Conservation (phyloP, 1,140 invertebrate species). For the Dendroctonus ponderosae region DNA sequence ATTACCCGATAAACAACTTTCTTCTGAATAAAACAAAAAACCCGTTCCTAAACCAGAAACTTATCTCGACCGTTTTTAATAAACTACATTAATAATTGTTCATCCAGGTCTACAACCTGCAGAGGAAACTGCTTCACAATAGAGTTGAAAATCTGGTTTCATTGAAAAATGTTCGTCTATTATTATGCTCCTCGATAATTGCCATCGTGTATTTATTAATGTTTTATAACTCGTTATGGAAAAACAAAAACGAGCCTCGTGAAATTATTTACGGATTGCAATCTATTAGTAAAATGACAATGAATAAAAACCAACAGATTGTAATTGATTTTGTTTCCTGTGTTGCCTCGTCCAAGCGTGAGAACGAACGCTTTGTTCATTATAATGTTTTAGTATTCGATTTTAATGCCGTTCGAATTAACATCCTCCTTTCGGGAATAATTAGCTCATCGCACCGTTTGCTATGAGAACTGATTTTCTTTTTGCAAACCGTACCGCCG, state of each 20-base stretch:
- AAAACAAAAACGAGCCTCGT: slow-evolving; percentile 18
- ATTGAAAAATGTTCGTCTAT: slow-evolving; percentile 30
- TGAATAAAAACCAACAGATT: slow-evolving; percentile 16
- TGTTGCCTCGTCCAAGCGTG: slow-evolving; percentile 22
- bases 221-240: slow-evolving; percentile 26
- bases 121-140: slow-evolving; percentile 29
- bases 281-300: slow-evolving; percentile 32
- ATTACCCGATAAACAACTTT: slow-evolving; percentile 25
- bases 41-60: slow-evolving; percentile 30
- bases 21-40: slow-evolving; percentile 27
- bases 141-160: slow-evolving; percentile 32
- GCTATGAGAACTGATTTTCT: no score
- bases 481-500: no score
- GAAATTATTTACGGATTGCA: slow-evolving; percentile 28
- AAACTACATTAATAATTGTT: slow-evolving; percentile 32
- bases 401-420: no score
- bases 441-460: no score
- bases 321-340: slow-evolving; percentile 33
- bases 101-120: slow-evolving; percentile 26
- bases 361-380: slow-evolving; percentile 6
- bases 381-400: no score
- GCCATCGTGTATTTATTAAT: slow-evolving; percentile 21
- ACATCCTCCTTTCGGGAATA: no score
- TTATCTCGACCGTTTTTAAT: slow-evolving; percentile 28
- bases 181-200: slow-evolving; percentile 27